phyloP scores from a whole-genome alignment of 2,888 invertebrate species.

The Tricholauxania praeusta region DNA sequence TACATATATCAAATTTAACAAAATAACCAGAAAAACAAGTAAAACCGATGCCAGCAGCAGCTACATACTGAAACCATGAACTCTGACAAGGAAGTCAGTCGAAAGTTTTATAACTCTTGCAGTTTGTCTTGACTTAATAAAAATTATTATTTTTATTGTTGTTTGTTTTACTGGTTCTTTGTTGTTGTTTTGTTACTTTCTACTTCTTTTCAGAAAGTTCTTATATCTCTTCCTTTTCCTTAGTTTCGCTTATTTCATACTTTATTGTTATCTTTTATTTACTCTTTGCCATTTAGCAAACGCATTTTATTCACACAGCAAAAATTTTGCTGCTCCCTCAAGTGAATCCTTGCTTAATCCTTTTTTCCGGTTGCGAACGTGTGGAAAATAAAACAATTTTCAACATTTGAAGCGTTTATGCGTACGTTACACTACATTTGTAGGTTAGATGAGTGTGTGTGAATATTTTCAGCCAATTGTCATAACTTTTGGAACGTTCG shows the following conservation, averaged over 20 bases:
- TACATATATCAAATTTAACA: neutral
- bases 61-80: neutral
- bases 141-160: slow-evolving; percentile 11
- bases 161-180: neutral
- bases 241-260: neutral
- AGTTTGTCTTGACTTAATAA: slow-evolving; percentile 5
- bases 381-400: slow-evolving; percentile 22
- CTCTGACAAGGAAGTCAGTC: neutral
- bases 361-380: slow-evolving; percentile 5
- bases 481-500: slow-evolving; percentile 7
- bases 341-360: slow-evolving; percentile 1
- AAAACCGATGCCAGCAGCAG: neutral
- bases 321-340: too few species aligned
- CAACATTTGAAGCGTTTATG: slow-evolving; percentile 5
- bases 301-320: too few species aligned
- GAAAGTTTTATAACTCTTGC: neutral
- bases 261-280: neutral
- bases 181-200: neutral
- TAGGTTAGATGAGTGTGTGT: slow-evolving; percentile 17
- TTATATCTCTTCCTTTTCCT: neutral
- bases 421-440: neutral
- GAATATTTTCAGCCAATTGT: slow-evolving; percentile 11
- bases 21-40: neutral
- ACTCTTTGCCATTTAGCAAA: neutral
- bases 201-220: neutral